Base-by-base conservation (phyloP, 2,888 invertebrate genomes). In the Drosophila dives region DNA sequence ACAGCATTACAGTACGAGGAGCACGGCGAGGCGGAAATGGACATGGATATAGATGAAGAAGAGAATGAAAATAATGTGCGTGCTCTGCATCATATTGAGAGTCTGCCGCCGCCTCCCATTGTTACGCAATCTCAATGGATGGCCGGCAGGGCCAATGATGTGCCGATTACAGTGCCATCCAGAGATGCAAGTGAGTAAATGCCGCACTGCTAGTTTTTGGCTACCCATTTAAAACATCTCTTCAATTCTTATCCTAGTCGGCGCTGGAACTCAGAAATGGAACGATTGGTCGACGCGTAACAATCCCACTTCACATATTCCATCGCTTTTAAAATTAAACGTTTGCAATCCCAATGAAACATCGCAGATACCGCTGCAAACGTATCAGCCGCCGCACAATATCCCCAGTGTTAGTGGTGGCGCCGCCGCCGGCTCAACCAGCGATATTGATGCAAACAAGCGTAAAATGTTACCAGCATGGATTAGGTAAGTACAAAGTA, bases 381-480 rank as follows among this genome's bases (percentile, higher is more conserved):
- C 53, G 11, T 71, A 48, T n/a, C 80, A 64, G 34, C 68, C 58
- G 26, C 59, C 66, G 62, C 32, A 38, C 8, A 74, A 26, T 49
- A 66, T 11, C 62, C 72, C 50, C 73, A 50, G 54, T 77, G 55
- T 36, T 61, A 51, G 23, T 63, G 56, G 11, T 65, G 48, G 32
- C 32, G 32, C 54, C 33, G 48, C 51, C 20, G 38, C 33, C 40
- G 33, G 11, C 7, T 61, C 50, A 54, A 75, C 66, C 60, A 87
- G 91, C 51, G 91, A 94, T 36, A 93, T 95, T 91, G 98, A 98
- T 93, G 97, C 97, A 20, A 96, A 96, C 23, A 97, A 97, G 93
- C 94, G 98, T 42, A 96, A 98, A 90, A 96, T 97, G 86, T 94
- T 99, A 29, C 99, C 99, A n/a, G 98, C 97, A 0, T 99, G 99